Percentiles rank a stretch among this genome's conserved stretches.
Conservation (phyloP, 1,140 invertebrate species). For the Acromyrmex charruanus region DNA sequence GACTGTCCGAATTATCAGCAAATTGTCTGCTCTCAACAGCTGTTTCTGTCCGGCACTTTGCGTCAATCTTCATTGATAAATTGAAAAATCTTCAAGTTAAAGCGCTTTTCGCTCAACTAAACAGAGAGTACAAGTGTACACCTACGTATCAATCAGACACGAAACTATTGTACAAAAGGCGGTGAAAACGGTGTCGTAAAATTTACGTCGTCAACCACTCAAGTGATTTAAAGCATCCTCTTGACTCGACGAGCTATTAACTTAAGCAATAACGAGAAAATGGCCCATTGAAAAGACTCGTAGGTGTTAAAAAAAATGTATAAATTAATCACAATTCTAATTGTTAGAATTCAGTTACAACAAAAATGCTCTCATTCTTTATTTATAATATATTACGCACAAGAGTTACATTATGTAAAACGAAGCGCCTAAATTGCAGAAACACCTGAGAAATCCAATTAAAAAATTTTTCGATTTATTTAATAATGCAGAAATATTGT, state of each 20-base stretch:
- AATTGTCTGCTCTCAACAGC: conserved; percentile 9
- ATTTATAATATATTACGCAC: conserved; percentile 8
- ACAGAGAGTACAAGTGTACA: neutral
- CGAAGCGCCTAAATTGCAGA: neutral
- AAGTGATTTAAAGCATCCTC: conserved; percentile 1
- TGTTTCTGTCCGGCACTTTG: neutral
- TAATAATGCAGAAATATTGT: neutral
- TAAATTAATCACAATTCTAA: conserved; percentile 13
- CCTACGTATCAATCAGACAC: neutral
- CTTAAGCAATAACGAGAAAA: conserved; percentile 4
- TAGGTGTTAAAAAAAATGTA: conserved; percentile 16
- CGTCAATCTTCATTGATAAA: too few relatives aligned
- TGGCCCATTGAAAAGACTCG: neutral
- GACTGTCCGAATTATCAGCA: neutral
- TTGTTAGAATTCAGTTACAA: neutral
- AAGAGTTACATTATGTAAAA: neutral
- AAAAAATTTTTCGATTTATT: neutral
- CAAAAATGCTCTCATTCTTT: neutral
- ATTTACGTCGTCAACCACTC: conserved; percentile 14
- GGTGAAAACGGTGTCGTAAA: neutral
- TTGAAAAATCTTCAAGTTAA: too few relatives aligned
- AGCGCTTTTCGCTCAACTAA: conserved; percentile 23
- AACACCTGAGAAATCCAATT: neutral
- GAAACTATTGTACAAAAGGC: neutral
- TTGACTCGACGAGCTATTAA: conserved; percentile 16